Evolutionary conservation across 2,888 invertebrate species (phyloP).

Genomic region (Bruchidius siliquastri): DNA sequence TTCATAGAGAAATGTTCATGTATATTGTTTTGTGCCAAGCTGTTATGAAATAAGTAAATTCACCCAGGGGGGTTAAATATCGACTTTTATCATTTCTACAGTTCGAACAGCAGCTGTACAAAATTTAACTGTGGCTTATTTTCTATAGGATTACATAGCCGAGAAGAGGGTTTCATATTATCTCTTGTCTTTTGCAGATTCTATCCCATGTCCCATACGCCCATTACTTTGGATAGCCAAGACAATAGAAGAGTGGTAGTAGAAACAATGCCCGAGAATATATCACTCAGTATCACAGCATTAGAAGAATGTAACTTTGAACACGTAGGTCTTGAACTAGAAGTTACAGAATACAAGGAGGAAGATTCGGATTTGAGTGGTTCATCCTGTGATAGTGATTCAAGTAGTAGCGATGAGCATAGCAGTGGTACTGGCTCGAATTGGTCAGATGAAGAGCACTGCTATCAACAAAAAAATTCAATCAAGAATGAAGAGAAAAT

Average conservation of each 20-base stretch:
- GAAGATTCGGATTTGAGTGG: neutral
- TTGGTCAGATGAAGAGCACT: neutral
- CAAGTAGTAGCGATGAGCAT: neutral
- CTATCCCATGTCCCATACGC: constrained; percentile 40
- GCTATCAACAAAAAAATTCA: neutral
- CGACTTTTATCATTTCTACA: too few relatives aligned
- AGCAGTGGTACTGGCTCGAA: neutral
- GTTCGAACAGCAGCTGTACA: too few relatives aligned
- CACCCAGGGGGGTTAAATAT: too few relatives aligned
- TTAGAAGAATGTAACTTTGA: constrained; percentile 6
- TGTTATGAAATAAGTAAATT: too few relatives aligned
- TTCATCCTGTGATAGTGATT: neutral
- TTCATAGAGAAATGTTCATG: too few relatives aligned
- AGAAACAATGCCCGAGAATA: constrained; percentile 14
- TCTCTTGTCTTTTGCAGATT: constrained; percentile 19
- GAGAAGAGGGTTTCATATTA: too few relatives aligned
- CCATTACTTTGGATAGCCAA: constrained; percentile 31
- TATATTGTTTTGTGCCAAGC: too few relatives aligned
- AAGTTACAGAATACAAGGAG: neutral
- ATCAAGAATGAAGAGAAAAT: neutral
- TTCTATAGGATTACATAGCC: too few relatives aligned
- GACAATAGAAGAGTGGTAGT: constrained; percentile 19
- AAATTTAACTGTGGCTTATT: too few relatives aligned
- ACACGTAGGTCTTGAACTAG: neutral
- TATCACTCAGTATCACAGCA: constrained; percentile 7